Evolutionary conservation across 2,113 vertebrate genomes (phyloP), one percentile per base, ranked within the genome.

Genomic region (Corythoichthys haematopterus): DNA sequence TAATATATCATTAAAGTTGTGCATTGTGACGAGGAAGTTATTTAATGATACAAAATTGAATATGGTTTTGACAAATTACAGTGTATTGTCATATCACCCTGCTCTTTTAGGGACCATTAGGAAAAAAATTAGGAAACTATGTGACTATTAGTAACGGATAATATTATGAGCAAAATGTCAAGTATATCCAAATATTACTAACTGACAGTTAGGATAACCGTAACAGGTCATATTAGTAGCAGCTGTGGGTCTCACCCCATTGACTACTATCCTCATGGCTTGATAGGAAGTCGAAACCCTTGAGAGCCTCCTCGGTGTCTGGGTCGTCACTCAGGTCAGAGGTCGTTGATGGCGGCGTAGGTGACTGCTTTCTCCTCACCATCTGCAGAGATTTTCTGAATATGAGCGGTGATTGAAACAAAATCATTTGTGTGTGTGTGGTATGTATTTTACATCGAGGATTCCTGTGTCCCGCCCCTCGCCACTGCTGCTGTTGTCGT

Each of bases 241-340:
- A 11, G 40, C 46, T 57, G 37, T 45, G 45, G 1, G 6, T 73
- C 95, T 96, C 87, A 99, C 97, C 97, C 96, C 95, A 98, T 74
- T 98, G 96, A 50, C 93, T 93, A 71, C 94, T 92, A 57, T 98
- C 96, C 48, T 94, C 97, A 40, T 92, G 91, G 52, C 94, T 91
- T 76, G 90, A 93, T 81, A 99, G 90, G 83, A 98, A 99, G 89
- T 99, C 97, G 84, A 99, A 98, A 6, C 94, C 95, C 81, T 98
- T 98, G 80, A 99, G 86, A 53, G 95, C 97, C 84, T 98, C 97
- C 87, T 96, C 95, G 15, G 97, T 93, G 77, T 98, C 97, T 16
- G 92, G 91, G 82, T 99, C 97, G 78, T 98, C 97, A 69, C 90
- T 95, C 77, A 90, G 92, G 74, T 99, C 96, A 85, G 88, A 89